These are phyloP conservation scores for Lamellibrachia satsuma DNA, from an alignment of 2,888 invertebrate genomes.

Conservation along the genomic window DNA sequence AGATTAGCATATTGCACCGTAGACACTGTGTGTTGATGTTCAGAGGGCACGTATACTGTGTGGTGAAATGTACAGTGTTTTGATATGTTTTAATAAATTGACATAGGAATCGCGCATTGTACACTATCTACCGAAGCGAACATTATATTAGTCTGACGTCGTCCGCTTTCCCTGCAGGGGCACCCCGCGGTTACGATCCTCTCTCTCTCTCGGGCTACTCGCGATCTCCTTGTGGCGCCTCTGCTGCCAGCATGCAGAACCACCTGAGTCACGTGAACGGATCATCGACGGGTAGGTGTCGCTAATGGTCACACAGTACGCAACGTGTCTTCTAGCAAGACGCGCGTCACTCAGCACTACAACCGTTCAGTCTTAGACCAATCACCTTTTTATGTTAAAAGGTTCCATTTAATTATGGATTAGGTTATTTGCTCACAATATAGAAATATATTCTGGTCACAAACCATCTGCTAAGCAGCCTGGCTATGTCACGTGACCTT, in stretches of 20 bases:
- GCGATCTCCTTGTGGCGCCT: constrained; percentile 67
- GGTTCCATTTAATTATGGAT: background rate
- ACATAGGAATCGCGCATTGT: background rate
- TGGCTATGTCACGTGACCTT: too few relatives aligned
- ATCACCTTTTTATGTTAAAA: background rate
- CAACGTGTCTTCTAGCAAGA: background rate
- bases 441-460: background rate
- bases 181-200: constrained; percentile 67
- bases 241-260: constrained; percentile 71
- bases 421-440: background rate
- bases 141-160: too few relatives aligned
- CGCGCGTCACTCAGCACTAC: background rate
- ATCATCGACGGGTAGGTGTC: background rate
- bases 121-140: background rate
- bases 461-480: too few relatives aligned
- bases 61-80: background rate
- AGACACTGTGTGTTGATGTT: background rate
- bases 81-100: background rate
- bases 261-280: constrained; percentile 22
- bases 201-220: constrained; percentile 67
- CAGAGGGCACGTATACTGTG: background rate
- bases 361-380: background rate
- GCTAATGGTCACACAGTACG: background rate
- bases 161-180: constrained; percentile 31
- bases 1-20: background rate